Conservation (phyloP, 2,888 invertebrate species). For the Parascotia fuliginaria region DNA sequence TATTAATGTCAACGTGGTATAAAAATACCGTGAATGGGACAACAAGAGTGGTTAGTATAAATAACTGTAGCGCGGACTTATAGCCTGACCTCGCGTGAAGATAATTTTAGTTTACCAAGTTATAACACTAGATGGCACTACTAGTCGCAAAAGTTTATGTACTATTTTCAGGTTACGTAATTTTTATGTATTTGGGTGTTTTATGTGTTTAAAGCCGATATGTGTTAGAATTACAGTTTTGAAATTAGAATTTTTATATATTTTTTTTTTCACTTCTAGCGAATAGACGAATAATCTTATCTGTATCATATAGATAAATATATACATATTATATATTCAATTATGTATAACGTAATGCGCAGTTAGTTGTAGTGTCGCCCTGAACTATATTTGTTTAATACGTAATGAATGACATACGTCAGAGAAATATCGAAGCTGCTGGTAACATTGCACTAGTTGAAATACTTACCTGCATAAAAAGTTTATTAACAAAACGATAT, state of each 20-base stretch:
- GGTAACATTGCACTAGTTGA: no score
- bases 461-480: no score
- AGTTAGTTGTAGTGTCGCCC: conserved; percentile 46
- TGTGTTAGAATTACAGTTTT: not conserved
- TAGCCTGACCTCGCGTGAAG: conserved; percentile 49
- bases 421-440: conserved; percentile 9
- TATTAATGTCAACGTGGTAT: conserved; percentile 16
- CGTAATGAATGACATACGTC: no score
- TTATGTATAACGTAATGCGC: conserved; percentile 56
- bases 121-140: conserved; percentile 72
- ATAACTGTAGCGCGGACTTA: conserved; percentile 43
- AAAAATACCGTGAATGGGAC: conserved; percentile 25
- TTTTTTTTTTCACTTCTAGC: conserved; percentile 10
- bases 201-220: not conserved
- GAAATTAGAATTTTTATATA: not conserved
- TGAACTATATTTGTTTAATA: conserved; percentile 27
- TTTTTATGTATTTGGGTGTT: conserved; percentile 27
- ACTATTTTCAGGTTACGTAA: conserved; percentile 50
- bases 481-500: conserved; percentile 10
- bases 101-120: conserved; percentile 62
- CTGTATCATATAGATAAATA: conserved; percentile 48
- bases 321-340: conserved; percentile 55
- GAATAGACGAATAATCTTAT: conserved; percentile 53
- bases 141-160: conserved; percentile 47
- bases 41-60: conserved; percentile 34